These are phyloP conservation scores for Cryptomyrus ogoouensis DNA, from an alignment of 2,113 vertebrate species.

Conservation along the genomic window DNA sequence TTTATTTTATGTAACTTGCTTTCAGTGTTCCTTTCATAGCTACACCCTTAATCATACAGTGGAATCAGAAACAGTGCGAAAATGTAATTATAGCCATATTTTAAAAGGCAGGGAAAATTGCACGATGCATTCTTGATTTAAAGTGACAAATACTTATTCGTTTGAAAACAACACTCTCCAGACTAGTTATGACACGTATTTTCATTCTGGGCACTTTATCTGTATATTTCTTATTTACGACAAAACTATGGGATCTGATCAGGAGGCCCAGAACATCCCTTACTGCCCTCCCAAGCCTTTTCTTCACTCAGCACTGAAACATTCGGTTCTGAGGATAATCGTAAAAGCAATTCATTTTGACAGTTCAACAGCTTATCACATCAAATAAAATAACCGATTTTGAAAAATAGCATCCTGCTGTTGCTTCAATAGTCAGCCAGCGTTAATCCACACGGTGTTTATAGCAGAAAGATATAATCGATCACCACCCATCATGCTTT, in stretches of 20 bases:
- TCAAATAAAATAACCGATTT: background rate
- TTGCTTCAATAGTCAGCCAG: background rate
- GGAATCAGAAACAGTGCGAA: background rate
- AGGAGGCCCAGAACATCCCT: background rate
- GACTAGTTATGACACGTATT: background rate
- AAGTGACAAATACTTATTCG: background rate
- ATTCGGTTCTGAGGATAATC: background rate
- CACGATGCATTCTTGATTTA: background rate
- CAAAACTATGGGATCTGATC: background rate
- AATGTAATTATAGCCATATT: background rate
- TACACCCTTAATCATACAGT: background rate
- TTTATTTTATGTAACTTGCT: background rate
- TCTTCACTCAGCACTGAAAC: background rate
- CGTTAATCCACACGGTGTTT: background rate
- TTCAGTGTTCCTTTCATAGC: background rate
- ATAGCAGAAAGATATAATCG: background rate
- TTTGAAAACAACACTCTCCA: background rate
- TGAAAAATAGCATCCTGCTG: background rate
- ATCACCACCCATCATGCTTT: background rate
- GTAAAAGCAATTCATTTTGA: background rate
- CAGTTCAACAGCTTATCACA: background rate
- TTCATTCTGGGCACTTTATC: background rate
- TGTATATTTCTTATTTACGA: background rate
- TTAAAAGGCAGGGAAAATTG: background rate
- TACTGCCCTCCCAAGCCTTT: background rate